Evolutionary conservation across 1,140 invertebrate genomes (phyloP), one percentile per base, ranked within the genome.

Genomic region (Zaprionus camerounensis): DNA sequence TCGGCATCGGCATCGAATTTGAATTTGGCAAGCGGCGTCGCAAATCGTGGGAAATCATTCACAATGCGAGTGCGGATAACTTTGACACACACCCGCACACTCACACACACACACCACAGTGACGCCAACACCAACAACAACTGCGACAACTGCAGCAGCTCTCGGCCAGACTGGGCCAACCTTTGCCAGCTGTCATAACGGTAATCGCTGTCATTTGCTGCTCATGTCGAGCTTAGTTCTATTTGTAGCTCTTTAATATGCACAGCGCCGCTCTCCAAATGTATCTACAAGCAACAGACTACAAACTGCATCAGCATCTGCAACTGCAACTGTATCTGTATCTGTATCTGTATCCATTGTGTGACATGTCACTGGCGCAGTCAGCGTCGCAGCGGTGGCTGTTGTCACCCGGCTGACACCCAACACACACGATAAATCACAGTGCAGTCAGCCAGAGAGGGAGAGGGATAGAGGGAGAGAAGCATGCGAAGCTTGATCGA

Each of bases 371-470:
- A 76, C 62, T 78, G 78, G 65, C 62, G 49, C 67, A 74, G 78
- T 77, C 57, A 69, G 69, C 59, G 6, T 67, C 70, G 63, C 64
- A 73, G 75, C 64, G 85, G 81, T 90, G 76, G 85, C 85, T 88
- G 85, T 88, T 88, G 85, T 88, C 85, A 77, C 85, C 79, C 63
- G 85, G 66, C 71, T 87, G 85, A 88, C 85, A 88, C 85, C 90
- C 90, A 79, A 88, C 85, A 88, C 85, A 88, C 81, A 85, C 85
- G 84, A 88, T 88, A 88, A 88, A 88, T 88, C 85, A 88, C 72
- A 79, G 49, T 69, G 44, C 55, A 49, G 17, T 49, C 9, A 24
- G 20, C 4, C 15, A 24, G 46, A 51, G 46, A 7, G 7, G 13
- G 15, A 20, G 17, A 57, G 13, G 15, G 41, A 22, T 20, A 20